Evolutionary conservation across 2,113 vertebrate species (phyloP), one percentile per base, ranked within the genome.

Genomic region (Malaclemys terrapin): DNA sequence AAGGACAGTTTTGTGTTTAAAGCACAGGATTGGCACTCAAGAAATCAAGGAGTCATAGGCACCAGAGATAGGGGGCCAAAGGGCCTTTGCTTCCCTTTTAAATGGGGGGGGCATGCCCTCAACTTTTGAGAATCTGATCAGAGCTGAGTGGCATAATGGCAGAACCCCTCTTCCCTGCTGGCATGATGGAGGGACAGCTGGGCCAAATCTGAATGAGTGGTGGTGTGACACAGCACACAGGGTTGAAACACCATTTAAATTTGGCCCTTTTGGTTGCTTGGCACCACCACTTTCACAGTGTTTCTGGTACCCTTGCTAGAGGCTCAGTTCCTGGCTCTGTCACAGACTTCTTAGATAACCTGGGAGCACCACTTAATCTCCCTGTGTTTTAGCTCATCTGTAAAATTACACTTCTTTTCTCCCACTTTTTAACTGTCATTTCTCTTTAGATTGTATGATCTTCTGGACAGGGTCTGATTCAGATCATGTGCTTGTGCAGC

Each of bases 1-100:
- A 89, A 80, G 7, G 50, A 93, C 0, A 1, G 59, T n/a, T 31
- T 56, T 59, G 42, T 0, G 0, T 59, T 82, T 14, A 35, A 0
- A 4, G 88, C 65, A 81, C 19, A 85, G 93, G 47, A 87, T 6
- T 72, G 65, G 19, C 19, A 38, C n/a, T 38, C 65, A 38, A 38
- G 65, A 20, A 8, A 72, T 38, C 65, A 38, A 72, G n/a, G 65
- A 9, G 31, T 19, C 62, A n/a, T n/a, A 8, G 35, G 65, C 19
- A 38, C 16, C 65, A 38, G 65, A 38, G n/a, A 38, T 20, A 22
- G n/a, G 35, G 13, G 65, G 17, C 19, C 9, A 72, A 69, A 69
- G 35, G n/a, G 9, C 35, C 65, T 22, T 38, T 72, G 8, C 19
- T 9, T 9, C 35, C 65, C n/a, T 72, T 72, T 72, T 38, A 72